phyloP scores from a whole-genome alignment of 1,140 invertebrate genomes.

The Homalodisca vitripennis region DNA sequence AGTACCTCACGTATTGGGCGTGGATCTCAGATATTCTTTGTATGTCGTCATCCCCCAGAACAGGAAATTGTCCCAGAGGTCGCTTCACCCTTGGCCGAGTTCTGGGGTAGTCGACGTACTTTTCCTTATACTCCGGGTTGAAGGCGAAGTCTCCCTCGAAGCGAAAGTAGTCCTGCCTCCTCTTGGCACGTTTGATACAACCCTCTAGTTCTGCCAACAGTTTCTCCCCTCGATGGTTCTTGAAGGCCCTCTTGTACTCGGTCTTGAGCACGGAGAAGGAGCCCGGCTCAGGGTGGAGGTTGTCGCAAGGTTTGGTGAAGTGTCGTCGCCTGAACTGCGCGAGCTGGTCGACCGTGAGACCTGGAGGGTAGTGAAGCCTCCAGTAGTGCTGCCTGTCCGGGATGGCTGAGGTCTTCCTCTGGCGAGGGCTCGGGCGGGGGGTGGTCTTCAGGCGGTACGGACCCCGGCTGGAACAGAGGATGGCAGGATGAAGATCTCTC shows the following conservation, averaged over 20 bases:
- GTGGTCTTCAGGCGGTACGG: constrained; percentile 12
- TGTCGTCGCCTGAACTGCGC: constrained; percentile 28
- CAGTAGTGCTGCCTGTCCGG: constrained; percentile 15
- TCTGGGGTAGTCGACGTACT: constrained; percentile 32
- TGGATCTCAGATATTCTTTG: constrained; percentile 31
- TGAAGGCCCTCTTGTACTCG: constrained; percentile 35
- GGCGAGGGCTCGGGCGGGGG: background rate
- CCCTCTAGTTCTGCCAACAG: constrained; percentile 2
- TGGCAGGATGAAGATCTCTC: too few relatives aligned
- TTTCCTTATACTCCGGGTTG: constrained; percentile 36
- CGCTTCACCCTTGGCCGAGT: constrained; percentile 27
- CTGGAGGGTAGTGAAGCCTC: constrained; percentile 16
- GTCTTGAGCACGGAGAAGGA: constrained; percentile 35
- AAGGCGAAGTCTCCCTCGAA: constrained; percentile 35
- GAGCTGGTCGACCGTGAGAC: constrained; percentile 37
- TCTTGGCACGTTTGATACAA: constrained; percentile 17
- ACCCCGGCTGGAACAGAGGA: constrained; percentile 8
- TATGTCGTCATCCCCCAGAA: background rate
- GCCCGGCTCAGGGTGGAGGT: constrained; percentile 28
- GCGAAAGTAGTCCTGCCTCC: constrained; percentile 13
- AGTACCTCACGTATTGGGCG: constrained; percentile 11
- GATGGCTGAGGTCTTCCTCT: background rate
- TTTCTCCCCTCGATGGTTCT: constrained; percentile 23
- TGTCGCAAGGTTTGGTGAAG: constrained; percentile 30
- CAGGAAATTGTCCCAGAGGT: constrained; percentile 17